Conservation (phyloP, 2,797 vertebrate species). For the Synanceia verrucosa region DNA sequence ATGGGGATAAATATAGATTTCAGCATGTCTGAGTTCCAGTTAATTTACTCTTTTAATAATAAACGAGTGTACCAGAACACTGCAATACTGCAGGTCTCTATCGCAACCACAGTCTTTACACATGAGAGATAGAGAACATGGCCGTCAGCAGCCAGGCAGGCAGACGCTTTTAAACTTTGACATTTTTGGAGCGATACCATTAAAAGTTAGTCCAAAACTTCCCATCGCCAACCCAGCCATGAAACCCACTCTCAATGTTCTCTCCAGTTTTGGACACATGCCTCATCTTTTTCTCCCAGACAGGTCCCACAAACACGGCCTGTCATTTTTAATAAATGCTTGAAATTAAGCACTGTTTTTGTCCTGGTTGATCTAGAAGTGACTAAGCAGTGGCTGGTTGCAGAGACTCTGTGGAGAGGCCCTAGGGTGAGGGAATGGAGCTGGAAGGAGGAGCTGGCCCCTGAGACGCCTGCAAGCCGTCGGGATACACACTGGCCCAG, state of each 20-base stretch:
- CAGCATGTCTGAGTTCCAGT: conserved; percentile 45
- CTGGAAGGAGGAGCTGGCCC: conserved; percentile 71
- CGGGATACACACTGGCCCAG: conserved; percentile 76
- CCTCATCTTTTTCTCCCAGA: conserved; percentile 28
- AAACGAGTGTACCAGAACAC: conserved; percentile 40
- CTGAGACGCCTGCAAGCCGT: conserved; percentile 80
- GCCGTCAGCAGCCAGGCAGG: conserved; percentile 36
- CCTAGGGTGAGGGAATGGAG: conserved; percentile 64
- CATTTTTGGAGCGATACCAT: conserved; percentile 60
- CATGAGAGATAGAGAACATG: conserved; percentile 44
- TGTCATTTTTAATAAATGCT: conserved; percentile 71
- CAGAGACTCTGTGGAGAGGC: conserved; percentile 60
- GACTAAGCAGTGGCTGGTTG: conserved; percentile 66
- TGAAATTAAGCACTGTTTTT: conserved; percentile 55
- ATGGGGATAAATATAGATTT: conserved; percentile 48
- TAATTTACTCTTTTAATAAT: conserved; percentile 53
- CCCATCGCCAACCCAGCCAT: conserved; percentile 54
- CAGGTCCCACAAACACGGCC: conserved; percentile 58
- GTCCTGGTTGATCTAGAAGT: conserved; percentile 56
- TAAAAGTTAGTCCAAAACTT: conserved; percentile 60
- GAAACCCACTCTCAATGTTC: conserved; percentile 59
- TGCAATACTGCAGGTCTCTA: conserved; percentile 47
- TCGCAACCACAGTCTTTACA: conserved; percentile 51
- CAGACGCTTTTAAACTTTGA: conserved; percentile 62
- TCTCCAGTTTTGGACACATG: conserved; percentile 61